Evolutionary conservation across 2,888 invertebrate species (phyloP), one percentile per base, ranked within the genome.

Genomic region (Acanthococcus lagerstroemiae): DNA sequence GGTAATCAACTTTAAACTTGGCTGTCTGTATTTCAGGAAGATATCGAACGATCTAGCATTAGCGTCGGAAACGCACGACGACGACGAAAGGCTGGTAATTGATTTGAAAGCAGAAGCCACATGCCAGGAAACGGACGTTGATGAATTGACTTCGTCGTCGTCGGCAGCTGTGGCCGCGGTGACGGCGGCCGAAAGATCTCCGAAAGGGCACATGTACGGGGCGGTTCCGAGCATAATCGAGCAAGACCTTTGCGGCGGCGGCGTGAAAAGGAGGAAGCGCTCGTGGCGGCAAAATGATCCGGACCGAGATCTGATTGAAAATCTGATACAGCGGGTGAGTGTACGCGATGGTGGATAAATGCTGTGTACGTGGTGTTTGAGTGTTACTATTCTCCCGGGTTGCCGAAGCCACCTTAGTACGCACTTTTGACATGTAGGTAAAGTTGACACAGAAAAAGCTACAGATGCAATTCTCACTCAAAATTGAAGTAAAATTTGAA

Each of bases 11-110:
- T n/a, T n/a, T n/a, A n/a, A n/a, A n/a, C n/a, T n/a, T n/a, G n/a
- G n/a, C n/a, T n/a, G n/a, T n/a, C n/a, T n/a, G n/a, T n/a, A n/a
- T 45, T 45, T 37, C 58, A 58, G 58, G 58, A 58, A 45, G 25
- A 58, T 58, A 25, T 58, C 58, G 17, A 45, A 25, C 12, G 58
- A 58, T 25, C 25, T 58, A 25, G 45, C 58, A 21, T 45, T 45
- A 46, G 45, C 44, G 17, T 44, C 58, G n/a, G 58, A 58, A n/a
- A 15, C 63, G 27, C n/a, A 63, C 30, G 63, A 63, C 44, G n/a
- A n/a, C n/a, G 63, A 63, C 7, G 52, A 63, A 54, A 27, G 63
- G 54, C 44, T 63, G 24, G 63, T 63, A 12, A 63, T 63, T 37
- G 63, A 63, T 44, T 63, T 52, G 46, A 55, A 46, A 19, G 12